These are phyloP conservation scores for Nysson spinosus DNA, from an alignment of 2,888 invertebrate genomes.

Conservation along the genomic window DNA sequence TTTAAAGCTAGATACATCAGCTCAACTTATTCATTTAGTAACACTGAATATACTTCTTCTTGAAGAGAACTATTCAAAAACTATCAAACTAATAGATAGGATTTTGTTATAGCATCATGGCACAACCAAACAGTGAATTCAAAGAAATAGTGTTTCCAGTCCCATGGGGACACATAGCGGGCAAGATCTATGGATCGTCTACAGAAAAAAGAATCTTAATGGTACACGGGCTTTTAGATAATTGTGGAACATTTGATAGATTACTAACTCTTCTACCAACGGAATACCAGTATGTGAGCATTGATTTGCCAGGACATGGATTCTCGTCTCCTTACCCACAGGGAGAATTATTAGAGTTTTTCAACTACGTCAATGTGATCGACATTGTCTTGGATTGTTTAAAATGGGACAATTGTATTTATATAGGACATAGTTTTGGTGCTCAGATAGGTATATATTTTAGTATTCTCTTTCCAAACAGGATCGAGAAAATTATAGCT, in stretches of 20 bases:
- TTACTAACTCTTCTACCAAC: constrained; percentile 73
- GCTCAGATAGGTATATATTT: constrained; percentile 76
- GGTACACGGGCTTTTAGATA: constrained; percentile 76
- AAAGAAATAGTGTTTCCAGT: constrained; percentile 77
- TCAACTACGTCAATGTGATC: constrained; percentile 69
- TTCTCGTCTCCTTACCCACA: constrained; percentile 75
- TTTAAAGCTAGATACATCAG: too few relatives aligned
- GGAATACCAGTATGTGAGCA: constrained; percentile 71
- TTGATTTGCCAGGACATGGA: constrained; percentile 79
- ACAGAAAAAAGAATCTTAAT: constrained; percentile 61
- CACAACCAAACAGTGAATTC: neutral
- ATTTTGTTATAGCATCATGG: neutral
- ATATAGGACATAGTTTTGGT: constrained; percentile 79
- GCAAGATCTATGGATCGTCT: constrained; percentile 75
- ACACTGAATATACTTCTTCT: too few relatives aligned
- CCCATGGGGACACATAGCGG: constrained; percentile 81
- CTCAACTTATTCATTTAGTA: too few relatives aligned
- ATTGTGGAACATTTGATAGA: constrained; percentile 77
- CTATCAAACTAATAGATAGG: neutral
- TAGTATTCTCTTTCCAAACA: constrained; percentile 75
- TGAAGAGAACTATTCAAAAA: neutral
- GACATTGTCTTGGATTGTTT: constrained; percentile 71
- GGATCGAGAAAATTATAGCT: constrained; percentile 76
- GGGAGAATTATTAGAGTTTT: constrained; percentile 72
- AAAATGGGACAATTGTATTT: constrained; percentile 74